Base-by-base conservation (phyloP, 2,888 invertebrate species). In the Suillia variegata region DNA sequence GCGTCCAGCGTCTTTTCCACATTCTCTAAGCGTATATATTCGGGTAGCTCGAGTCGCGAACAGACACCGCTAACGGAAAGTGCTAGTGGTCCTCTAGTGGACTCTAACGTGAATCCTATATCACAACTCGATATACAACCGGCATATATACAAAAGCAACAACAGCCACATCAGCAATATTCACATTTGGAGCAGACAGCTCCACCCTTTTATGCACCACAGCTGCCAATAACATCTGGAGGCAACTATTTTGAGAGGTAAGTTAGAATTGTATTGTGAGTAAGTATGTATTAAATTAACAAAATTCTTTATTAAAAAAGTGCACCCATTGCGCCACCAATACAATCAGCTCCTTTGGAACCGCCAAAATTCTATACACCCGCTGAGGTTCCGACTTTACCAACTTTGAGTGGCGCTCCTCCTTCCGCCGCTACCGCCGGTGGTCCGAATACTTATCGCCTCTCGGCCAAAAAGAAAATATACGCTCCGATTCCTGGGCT, bases 401-500 rank as follows among this genome's bases (percentile, higher is more conserved):
- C 62, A 17, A 54, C 63, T 0, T 12, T 60, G 8, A 52, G 54
- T 4, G 22, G 52, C 6, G 3, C 55, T 13, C 20, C 58, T 8
- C 69, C 72, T 2, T 64, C 66, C 1, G 17, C 64, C 3, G 13
- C 62, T 6, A 54, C 57, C 17, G 71, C 61, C 4, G 50, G 31
- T 24, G 68, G 63, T 10, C 76, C 74, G 34, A 81, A 87, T 67
- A 86, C 84, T 42, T 93, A 89, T 79, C 84, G 92, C 33, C 85
- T 92, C 57, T 83, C 88, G 0, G 87, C 87, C 3, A 86, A 87
- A 68, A 88, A 89, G 76, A 88, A 90, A 71, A 83, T 86, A 3
- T 93, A 93, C 79, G 93, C 92, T 0, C 91, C 88, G 70, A 88
- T 91, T 70, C 93, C 93, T 1, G 92, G 92, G 1, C 76, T 92